These are phyloP conservation scores for Trachurus trachurus DNA, from an alignment of 2,797 vertebrate genomes.

Conservation along the genomic window DNA sequence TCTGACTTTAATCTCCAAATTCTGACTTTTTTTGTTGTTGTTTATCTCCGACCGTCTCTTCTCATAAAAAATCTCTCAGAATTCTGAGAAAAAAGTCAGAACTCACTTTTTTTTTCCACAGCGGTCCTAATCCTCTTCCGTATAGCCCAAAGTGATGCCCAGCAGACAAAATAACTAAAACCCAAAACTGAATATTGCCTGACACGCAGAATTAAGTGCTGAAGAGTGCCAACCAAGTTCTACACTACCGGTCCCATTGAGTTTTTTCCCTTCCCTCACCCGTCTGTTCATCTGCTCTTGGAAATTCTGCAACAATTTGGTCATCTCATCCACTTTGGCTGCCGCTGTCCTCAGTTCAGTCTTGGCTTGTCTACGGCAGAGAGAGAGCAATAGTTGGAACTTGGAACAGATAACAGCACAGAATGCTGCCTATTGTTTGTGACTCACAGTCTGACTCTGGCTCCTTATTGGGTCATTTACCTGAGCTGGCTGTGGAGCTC, in stretches of 20 bases:
- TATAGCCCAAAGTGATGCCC: background rate
- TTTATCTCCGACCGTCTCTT: no score
- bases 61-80: no score
- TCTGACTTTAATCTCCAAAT: no score
- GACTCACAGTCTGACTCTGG: background rate
- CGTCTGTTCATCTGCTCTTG: slow-evolving; percentile 89
- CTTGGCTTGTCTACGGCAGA: slow-evolving; percentile 88
- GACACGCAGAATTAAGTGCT: background rate
- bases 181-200: background rate
- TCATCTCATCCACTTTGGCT: slow-evolving; percentile 91
- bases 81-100: no score
- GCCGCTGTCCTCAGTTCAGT: slow-evolving; percentile 87
- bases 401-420: background rate
- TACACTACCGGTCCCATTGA: background rate
- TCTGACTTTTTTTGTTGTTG: no score
- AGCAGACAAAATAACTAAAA: background rate
- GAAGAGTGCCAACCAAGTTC: background rate
- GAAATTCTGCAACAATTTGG: slow-evolving; percentile 85
- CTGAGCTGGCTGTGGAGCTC: slow-evolving; percentile 90
- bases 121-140: no score
- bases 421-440: background rate
- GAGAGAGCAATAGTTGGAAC: slow-evolving; percentile 1
- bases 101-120: no score
- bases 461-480: slow-evolving; percentile 74
- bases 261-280: slow-evolving; percentile 79